Conservation (phyloP, 1,140 invertebrate genomes). For the Conus betulinus region DNA sequence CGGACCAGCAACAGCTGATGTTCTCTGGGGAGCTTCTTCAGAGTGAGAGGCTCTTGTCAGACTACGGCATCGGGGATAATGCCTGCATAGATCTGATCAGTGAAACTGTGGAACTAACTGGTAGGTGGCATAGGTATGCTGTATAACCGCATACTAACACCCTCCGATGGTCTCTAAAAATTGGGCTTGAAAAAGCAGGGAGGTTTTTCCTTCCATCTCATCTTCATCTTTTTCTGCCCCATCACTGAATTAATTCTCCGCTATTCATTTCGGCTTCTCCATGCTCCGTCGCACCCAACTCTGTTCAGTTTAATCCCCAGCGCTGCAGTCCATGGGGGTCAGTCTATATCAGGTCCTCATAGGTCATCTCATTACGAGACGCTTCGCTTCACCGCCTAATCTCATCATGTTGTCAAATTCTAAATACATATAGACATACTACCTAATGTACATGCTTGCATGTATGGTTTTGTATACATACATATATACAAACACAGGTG, state of each 20-base stretch:
- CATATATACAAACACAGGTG: neutral
- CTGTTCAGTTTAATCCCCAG: too few relatives aligned
- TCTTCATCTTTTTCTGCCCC: neutral
- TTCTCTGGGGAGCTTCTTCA: constrained; percentile 23
- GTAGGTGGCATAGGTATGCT: neutral
- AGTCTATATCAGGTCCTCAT: too few relatives aligned
- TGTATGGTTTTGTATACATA: neutral
- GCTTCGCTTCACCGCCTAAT: too few relatives aligned
- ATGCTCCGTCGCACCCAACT: too few relatives aligned
- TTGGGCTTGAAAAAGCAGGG: too few relatives aligned
- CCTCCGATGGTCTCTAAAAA: too few relatives aligned
- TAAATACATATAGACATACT: neutral
- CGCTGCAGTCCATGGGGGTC: too few relatives aligned
- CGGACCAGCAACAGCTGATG: constrained; percentile 13
- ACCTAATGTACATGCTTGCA: neutral
- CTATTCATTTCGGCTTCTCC: too few relatives aligned
- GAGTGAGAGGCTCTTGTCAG: constrained; percentile 1
- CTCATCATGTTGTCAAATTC: neutral
- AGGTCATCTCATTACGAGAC: too few relatives aligned
- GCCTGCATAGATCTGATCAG: neutral
- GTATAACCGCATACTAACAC: too few relatives aligned
- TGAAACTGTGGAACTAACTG: neutral
- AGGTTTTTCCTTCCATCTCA: neutral
- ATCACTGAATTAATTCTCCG: too few relatives aligned
- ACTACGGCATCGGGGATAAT: constrained; percentile 11